phyloP scores from a whole-genome alignment of 1,140 invertebrate genomes.

The Pectinophora gossypiella region DNA sequence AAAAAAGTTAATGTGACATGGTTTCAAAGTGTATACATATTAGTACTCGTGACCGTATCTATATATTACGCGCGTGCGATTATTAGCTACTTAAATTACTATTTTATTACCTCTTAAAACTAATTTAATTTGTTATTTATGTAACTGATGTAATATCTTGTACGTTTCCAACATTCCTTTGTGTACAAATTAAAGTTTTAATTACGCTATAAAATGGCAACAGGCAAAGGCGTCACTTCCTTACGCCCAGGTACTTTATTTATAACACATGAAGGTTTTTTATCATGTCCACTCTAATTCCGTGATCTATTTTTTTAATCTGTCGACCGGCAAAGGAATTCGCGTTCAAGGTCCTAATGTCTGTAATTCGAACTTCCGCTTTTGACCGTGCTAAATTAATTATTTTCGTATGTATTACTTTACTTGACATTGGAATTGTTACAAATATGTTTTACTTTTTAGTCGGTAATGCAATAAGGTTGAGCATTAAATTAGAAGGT shows the following conservation, averaged over 20 bases:
- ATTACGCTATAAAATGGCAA: too few relatives aligned
- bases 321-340: conserved; percentile 14
- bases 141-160: too few relatives aligned
- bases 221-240: conserved; percentile 17
- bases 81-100: too few relatives aligned
- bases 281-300: conserved; percentile 15
- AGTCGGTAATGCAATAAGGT: neutral
- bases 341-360: conserved; percentile 16
- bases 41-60: too few relatives aligned
- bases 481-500: neutral
- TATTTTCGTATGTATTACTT: conserved; percentile 2
- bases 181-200: too few relatives aligned
- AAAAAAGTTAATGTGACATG: too few relatives aligned
- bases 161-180: too few relatives aligned
- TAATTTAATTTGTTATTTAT: too few relatives aligned
- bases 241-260: conserved; percentile 1
- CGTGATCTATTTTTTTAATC: conserved; percentile 17
- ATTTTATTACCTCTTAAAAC: too few relatives aligned
- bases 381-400: conserved; percentile 14
- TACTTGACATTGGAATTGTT: neutral
- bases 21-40: too few relatives aligned
- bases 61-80: too few relatives aligned
- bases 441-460: neutral
- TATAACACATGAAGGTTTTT: conserved; percentile 21
- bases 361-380: conserved; percentile 22